phyloP scores from a whole-genome alignment of 1,140 invertebrate genomes.

The Drosophila santomea region DNA sequence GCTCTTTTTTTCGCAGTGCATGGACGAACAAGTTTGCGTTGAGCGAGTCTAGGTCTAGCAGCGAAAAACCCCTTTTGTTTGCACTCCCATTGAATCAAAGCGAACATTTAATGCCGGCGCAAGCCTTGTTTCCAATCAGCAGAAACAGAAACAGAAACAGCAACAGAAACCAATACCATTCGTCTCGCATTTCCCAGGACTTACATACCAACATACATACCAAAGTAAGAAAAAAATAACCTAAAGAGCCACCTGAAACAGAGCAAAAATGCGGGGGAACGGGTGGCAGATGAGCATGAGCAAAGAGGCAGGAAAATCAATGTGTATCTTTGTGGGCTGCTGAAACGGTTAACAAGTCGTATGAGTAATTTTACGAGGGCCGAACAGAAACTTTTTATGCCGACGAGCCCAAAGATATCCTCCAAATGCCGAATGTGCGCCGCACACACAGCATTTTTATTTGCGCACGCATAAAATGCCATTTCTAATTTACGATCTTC shows the following conservation, averaged over 20 bases:
- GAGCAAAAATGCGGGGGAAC: neutral
- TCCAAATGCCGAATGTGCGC: conserved; percentile 35
- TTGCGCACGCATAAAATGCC: conserved; percentile 76
- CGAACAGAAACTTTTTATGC: conserved; percentile 64
- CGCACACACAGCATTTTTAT: conserved; percentile 58
- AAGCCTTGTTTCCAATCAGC: conserved; percentile 20
- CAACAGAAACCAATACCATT: conserved; percentile 23
- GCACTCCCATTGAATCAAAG: conserved; percentile 47
- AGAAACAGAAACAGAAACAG: conserved; percentile 12
- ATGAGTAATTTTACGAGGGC: conserved; percentile 68
- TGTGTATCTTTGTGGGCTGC: conserved; percentile 40
- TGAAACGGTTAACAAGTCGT: conserved; percentile 75
- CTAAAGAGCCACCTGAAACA: conserved; percentile 63
- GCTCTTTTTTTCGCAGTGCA: conserved; percentile 3
- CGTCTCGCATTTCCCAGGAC: conserved; percentile 30
- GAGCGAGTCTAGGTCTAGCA: conserved; percentile 23
- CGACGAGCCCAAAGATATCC: conserved; percentile 18
- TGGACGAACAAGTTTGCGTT: conserved; percentile 4
- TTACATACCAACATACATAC: neutral
- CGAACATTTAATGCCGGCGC: conserved; percentile 32
- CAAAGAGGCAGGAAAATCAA: conserved; percentile 37
- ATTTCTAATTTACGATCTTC: conserved; percentile 74
- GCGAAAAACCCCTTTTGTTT: conserved; percentile 39
- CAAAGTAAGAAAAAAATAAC: neutral
- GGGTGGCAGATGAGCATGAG: conserved; percentile 16